Percentiles rank a stretch among this genome's conserved stretches.
These are phyloP conservation scores for Fragum whitleyi DNA, from an alignment of 2,888 invertebrate species.

Conservation along the genomic window DNA sequence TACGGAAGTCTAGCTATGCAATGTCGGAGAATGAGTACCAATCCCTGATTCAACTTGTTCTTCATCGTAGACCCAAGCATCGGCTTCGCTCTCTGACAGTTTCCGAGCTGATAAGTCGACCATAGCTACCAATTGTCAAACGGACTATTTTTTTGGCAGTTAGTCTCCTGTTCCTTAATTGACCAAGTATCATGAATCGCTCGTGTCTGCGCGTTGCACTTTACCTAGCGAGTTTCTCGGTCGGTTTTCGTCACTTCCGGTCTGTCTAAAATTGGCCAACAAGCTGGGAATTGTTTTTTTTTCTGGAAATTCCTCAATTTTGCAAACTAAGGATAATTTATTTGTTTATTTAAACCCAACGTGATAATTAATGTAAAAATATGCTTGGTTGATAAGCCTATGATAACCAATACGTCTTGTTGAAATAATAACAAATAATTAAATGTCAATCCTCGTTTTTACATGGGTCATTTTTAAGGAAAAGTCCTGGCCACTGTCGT, in stretches of 20 bases:
- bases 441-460: no score
- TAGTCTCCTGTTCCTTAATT: conserved; percentile 13
- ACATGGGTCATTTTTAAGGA: no score
- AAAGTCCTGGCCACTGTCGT: no score
- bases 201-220: conserved; percentile 22
- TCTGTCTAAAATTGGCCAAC: conserved; percentile 30
- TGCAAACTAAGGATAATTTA: conserved; percentile 2
- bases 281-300: neutral
- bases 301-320: no score
- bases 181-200: conserved; percentile 17
- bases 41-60: neutral
- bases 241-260: conserved; percentile 34
- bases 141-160: conserved; percentile 10
- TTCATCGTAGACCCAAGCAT: neutral
- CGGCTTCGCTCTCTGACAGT: conserved; percentile 19
- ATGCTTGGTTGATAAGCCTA: no score
- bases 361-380: neutral
- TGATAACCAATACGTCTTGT: no score
- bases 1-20: neutral
- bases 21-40: neutral
- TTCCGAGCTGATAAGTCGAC: conserved; percentile 9
- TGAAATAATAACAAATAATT: no score
- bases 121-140: conserved; percentile 19
- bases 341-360: neutral
- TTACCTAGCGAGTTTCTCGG: conserved; percentile 12